Evolutionary conservation across 2,888 invertebrate genomes (phyloP).

Genomic region (Pseudanteris insignis): DNA sequence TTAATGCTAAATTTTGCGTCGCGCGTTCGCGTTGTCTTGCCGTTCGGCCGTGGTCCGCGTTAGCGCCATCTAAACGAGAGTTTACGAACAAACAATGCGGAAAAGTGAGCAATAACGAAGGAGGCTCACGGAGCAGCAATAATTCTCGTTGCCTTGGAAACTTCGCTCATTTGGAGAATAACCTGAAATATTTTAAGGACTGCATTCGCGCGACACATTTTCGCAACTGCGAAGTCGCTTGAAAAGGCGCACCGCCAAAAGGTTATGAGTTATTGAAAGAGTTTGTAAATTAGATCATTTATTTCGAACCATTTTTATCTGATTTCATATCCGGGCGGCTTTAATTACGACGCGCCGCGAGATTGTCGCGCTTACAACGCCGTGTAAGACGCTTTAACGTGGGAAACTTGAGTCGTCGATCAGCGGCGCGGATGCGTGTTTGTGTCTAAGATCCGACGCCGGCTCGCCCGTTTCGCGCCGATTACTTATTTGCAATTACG

Average conservation of each 20-base stretch:
- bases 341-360: too few relatives aligned
- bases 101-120: slow-evolving; percentile 40
- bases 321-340: too few relatives aligned
- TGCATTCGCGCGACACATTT: slow-evolving; percentile 22
- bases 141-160: slow-evolving; percentile 40
- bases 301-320: too few relatives aligned
- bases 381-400: too few relatives aligned
- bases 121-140: slow-evolving; percentile 38
- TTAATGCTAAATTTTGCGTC: slow-evolving; percentile 36
- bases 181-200: slow-evolving; percentile 39
- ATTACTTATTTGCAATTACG: too few relatives aligned
- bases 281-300: too few relatives aligned
- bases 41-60: slow-evolving; percentile 8
- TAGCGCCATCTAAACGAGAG: slow-evolving; percentile 24
- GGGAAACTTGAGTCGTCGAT: too few relatives aligned
- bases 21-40: slow-evolving; percentile 24
- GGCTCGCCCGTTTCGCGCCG: too few relatives aligned
- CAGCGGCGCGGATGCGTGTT: too few relatives aligned
- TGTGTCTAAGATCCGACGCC: too few relatives aligned
- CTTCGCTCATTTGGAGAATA: slow-evolving; percentile 41
- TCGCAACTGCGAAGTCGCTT: slow-evolving; percentile 8
- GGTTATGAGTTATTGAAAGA: too few relatives aligned
- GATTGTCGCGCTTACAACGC: too few relatives aligned
- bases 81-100: slow-evolving; percentile 36
- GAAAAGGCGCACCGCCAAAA: slow-evolving; percentile 11